Evolutionary conservation across 2,888 invertebrate genomes (phyloP), one percentile per base, ranked within the genome.

Genomic region (Dynastes hyllus): DNA sequence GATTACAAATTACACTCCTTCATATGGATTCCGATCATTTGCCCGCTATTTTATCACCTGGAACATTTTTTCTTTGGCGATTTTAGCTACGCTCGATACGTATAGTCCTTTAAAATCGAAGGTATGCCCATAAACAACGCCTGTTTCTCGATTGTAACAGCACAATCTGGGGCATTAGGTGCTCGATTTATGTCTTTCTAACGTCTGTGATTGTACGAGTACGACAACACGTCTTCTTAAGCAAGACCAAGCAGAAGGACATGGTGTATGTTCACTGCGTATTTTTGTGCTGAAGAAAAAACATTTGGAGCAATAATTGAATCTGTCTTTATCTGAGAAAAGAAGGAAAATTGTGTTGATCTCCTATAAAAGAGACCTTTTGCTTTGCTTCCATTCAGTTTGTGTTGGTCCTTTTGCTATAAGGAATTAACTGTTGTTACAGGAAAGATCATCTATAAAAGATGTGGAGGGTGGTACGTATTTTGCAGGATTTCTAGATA

Each of bases 281-380:
- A n/a, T n/a, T 66, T 40, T 55, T 71, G 55, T n/a, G 55, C 16
- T 27, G 71, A 37, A 73, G 58, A 73, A 73, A 61, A 75, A 75
- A 27, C 13, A 22, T 51, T 66, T 40, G 69, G 29, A 61, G 37
- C 61, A 75, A 61, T 75, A 75, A 75, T 75, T 63, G 73, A 22
- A 61, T 75, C 61, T 75, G 27, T 75, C 71, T 37, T 55, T 71
- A 55, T 55, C 53, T 71, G 53, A 11, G 71, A 32, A 22, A 61
- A 45, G 45, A 75, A 63, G 69, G 50, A 73, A 73, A 75, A 50
- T 37, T 22, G 45, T 45, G 11, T 37, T 29, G 27, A 27, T 40
- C 61, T 75, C 61, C 29, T 75, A 75, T 75, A 75, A 75, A 75
- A 75, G 73, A 16, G 61, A 75, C 63, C 22, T 61, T 58, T 45